Evolutionary conservation across 2,888 invertebrate genomes (phyloP), one percentile per base, ranked within the genome.

Genomic region (Deilephila elpenor): DNA sequence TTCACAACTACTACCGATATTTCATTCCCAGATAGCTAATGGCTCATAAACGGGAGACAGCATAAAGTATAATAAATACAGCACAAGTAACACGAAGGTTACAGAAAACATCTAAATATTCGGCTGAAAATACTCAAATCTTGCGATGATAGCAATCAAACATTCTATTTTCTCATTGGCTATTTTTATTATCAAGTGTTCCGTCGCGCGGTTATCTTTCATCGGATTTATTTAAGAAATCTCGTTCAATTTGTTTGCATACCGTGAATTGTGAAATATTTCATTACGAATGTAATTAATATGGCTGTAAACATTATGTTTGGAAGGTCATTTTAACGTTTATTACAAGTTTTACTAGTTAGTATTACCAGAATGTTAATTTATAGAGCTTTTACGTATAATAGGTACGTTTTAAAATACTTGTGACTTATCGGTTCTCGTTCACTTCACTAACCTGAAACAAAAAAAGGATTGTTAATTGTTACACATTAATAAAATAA

Each of bases 141-240:
- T 44, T 64, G 51, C 44, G 64, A 37, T 64, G 20, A 67, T 51
- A 29, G 20, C 67, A 51, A 67, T 67, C 25, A 51, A 51, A 67
- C 25, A 67, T 51, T 44, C 25, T 67, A 44, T 67, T 67, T 67
- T 67, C 6, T 67, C n/a, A 14, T 5, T n/a, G 25, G 20, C 67
- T 67, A 67, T 67, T 67, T 51, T 20, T 67, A 67, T 17, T 17
- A 67, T 67, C 67, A 44, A 51, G 25, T 25, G 67, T 14, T 25
- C 34, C 20, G 20, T 17, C 44, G 25, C 44, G 64, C 37, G 20
- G 64, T 64, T 64, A n/a, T 34, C 62, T 64, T 44, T 44, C 37
- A 64, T 20, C 37, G 44, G 64, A 14, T 64, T 5, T 44, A 44
- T 20, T 37, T 44, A 34, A 44, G n/a, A n/a, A 20, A 64, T 14